These are phyloP conservation scores for Ellobium chinense DNA, from an alignment of 2,888 invertebrate species.

Conservation along the genomic window DNA sequence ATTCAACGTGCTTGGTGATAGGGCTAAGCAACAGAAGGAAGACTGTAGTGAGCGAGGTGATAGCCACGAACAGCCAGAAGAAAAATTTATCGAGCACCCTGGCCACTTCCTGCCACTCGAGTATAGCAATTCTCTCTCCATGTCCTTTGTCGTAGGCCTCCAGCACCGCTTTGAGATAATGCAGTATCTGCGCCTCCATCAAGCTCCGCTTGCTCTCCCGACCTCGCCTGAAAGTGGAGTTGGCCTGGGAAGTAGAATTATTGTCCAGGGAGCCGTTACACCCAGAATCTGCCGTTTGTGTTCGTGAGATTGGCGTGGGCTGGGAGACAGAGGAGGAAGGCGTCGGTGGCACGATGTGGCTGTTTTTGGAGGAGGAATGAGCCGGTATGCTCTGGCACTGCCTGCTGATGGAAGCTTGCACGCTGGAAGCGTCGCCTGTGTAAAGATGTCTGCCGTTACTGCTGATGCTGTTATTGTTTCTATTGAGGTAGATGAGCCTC, in stretches of 20 bases:
- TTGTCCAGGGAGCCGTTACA: slow-evolving; percentile 22
- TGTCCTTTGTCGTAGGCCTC: slow-evolving; percentile 65
- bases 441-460: slow-evolving; percentile 13
- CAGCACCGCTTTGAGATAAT: slow-evolving; percentile 68
- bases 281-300: not conserved
- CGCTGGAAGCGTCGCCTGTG: not conserved
- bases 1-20: slow-evolving; percentile 59
- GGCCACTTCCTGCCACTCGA: slow-evolving; percentile 80
- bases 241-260: not conserved
- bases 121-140: slow-evolving; percentile 60
- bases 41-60: slow-evolving; percentile 80
- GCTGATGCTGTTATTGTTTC: not conserved
- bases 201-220: slow-evolving; percentile 27
- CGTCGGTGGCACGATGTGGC: not conserved
- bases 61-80: slow-evolving; percentile 81
- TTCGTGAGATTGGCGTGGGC: not conserved
- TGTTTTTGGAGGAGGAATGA: not conserved
- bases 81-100: slow-evolving; percentile 81
- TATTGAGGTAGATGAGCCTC: slow-evolving; percentile 53
- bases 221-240: not conserved
- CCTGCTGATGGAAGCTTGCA: not conserved
- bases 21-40: slow-evolving; percentile 81
- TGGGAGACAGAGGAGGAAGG: not conserved
- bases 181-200: slow-evolving; percentile 67
- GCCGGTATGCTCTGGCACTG: slow-evolving; percentile 29